These are phyloP conservation scores for Sebastes vulpes DNA, from an alignment of 2,797 vertebrate genomes.

Conservation along the genomic window DNA sequence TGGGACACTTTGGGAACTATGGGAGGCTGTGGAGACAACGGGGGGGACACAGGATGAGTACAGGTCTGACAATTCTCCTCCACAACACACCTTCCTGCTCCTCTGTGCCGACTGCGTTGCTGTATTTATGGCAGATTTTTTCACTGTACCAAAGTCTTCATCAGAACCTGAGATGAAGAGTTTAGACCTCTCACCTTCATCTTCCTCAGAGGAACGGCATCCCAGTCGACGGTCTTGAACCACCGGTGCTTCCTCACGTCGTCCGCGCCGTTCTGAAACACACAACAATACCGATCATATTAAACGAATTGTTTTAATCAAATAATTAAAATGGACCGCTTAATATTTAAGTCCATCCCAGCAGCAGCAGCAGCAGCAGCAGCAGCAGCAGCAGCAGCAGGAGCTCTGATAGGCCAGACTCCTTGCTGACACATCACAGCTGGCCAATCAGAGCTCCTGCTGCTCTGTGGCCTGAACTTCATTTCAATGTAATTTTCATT, in stretches of 20 bases:
- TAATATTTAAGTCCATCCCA: too few relatives aligned
- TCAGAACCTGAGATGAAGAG: not conserved
- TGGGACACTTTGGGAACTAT: slow-evolving; percentile 95
- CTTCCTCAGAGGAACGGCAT: slow-evolving; percentile 90
- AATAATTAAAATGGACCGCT: not conserved
- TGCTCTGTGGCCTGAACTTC: not conserved
- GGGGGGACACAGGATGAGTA: too few relatives aligned
- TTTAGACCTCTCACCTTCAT: slow-evolving; percentile 87
- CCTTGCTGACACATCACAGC: not conserved
- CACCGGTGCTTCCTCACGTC: slow-evolving; percentile 95
- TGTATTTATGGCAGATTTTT: too few relatives aligned
- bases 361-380: too few relatives aligned
- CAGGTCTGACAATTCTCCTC: too few relatives aligned
- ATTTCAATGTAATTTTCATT: not conserved
- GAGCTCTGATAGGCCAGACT: not conserved
- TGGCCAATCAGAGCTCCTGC: slow-evolving; percentile 18
- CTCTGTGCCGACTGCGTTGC: too few relatives aligned
- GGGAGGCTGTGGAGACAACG: slow-evolving; percentile 87
- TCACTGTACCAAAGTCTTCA: not conserved
- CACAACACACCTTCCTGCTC: too few relatives aligned
- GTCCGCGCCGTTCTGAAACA: slow-evolving; percentile 92
- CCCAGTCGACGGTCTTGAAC: slow-evolving; percentile 95
- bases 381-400: not conserved
- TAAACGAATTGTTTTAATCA: not conserved
- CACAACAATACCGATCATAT: not conserved